Evolutionary conservation across 1,140 invertebrate species (phyloP).

Genomic region (Grapholita molesta): DNA sequence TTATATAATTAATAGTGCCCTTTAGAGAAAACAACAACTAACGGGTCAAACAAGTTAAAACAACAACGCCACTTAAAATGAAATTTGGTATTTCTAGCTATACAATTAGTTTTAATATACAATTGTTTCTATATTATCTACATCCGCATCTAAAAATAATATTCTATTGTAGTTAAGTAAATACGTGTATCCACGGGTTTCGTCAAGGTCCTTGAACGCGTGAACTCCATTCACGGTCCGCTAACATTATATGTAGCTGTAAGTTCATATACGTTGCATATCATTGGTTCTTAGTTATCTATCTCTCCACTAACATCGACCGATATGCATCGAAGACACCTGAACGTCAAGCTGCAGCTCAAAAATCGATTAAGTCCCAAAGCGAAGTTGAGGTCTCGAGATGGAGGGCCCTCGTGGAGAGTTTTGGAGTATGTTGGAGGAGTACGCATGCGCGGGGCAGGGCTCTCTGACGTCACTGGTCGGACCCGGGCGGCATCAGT

Average conservation of each 20-base stretch:
- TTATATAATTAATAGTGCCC: neutral
- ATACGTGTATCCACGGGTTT: neutral
- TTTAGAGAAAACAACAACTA: neutral
- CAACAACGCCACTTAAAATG: too few relatives aligned
- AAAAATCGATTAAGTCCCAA: constrained; percentile 73
- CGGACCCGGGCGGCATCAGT: constrained; percentile 63
- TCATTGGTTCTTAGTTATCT: neutral
- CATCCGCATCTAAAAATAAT: neutral
- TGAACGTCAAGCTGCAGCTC: constrained; percentile 53
- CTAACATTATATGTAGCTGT: neutral
- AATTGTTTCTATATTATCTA: neutral
- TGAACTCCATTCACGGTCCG: neutral
- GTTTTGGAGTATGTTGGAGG: constrained; percentile 55
- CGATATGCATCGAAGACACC: constrained; percentile 30
- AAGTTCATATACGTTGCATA: neutral
- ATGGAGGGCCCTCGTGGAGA: constrained; percentile 64
- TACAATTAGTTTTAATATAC: too few relatives aligned
- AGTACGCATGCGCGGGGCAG: constrained; percentile 61
- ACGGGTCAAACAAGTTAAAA: too few relatives aligned
- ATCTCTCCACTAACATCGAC: neutral
- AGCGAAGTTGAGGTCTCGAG: constrained; percentile 72
- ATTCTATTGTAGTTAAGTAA: neutral
- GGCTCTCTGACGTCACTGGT: constrained; percentile 66
- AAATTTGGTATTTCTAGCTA: too few relatives aligned
- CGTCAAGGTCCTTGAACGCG: neutral